Percentiles rank a stretch among this genome's conserved stretches.
Evolutionary conservation across 1,140 invertebrate species (phyloP).

Genomic region (Rhopalosiphum maidis): DNA sequence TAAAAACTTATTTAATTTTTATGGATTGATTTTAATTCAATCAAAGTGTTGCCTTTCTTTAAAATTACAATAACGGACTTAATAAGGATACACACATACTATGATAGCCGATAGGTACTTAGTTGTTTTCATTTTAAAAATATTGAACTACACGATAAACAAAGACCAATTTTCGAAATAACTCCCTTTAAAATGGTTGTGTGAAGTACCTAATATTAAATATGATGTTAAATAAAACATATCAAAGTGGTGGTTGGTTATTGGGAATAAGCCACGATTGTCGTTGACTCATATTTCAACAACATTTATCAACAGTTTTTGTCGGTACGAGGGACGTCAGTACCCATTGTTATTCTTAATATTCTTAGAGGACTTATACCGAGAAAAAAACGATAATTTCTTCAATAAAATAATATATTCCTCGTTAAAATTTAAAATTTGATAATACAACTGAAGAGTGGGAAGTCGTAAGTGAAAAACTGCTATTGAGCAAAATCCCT

Average conservation of each 20-base stretch:
- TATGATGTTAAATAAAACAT: not conserved
- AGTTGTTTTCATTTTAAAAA: not conserved
- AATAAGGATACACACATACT: too few species aligned
- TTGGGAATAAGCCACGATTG: not conserved
- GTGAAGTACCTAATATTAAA: not conserved
- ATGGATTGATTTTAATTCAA: not conserved
- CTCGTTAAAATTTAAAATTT: not conserved
- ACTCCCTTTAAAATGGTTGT: not conserved
- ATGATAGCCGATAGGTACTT: too few species aligned
- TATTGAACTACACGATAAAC: not conserved
- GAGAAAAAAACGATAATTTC: not conserved
- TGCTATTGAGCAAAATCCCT: constrained; percentile 25
- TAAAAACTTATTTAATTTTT: not conserved
- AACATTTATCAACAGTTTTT: not conserved
- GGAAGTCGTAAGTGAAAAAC: not conserved
- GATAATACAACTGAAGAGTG: not conserved
- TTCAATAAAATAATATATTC: not conserved
- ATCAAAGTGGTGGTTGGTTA: not conserved
- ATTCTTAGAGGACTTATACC: not conserved
- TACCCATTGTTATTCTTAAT: not conserved
- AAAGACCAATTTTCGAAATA: not conserved
- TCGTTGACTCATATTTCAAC: not conserved
- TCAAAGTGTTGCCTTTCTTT: not conserved
- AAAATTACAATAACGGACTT: too few species aligned
- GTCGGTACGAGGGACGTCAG: not conserved